phyloP scores from a whole-genome alignment of 2,113 vertebrate species.

The Drymodes brunneopygia region DNA sequence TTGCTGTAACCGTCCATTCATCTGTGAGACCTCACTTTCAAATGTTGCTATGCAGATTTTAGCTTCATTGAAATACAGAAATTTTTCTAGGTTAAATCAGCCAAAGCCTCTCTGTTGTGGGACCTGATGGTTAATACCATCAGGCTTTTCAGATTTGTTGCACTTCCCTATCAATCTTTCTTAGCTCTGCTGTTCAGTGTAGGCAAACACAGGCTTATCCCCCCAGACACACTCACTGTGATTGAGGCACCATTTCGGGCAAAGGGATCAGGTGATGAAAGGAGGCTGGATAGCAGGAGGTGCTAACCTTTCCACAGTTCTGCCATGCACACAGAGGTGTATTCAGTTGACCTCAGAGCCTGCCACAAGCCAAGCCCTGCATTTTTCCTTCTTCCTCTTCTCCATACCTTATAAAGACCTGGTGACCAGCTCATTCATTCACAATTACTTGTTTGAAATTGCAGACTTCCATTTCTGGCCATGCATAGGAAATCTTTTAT shows the following conservation, averaged over 20 bases:
- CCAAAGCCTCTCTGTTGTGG: neutral
- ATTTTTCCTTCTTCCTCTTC: neutral
- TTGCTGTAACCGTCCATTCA: neutral
- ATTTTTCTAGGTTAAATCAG: neutral
- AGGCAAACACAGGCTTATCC: neutral
- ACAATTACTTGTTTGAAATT: neutral
- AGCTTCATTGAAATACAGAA: neutral
- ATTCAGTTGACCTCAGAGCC: fast-evolving
- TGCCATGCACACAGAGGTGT: neutral
- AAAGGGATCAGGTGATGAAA: neutral
- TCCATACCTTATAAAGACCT: neutral
- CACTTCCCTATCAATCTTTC: neutral
- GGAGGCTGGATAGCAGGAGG: neutral
- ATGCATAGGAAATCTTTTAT: neutral
- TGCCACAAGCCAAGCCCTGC: neutral
- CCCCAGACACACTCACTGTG: neutral
- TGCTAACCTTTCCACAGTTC: neutral
- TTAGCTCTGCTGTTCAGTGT: neutral
- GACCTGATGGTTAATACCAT: neutral
- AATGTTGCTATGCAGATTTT: neutral
- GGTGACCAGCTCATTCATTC: neutral
- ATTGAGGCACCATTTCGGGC: neutral
- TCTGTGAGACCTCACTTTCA: neutral
- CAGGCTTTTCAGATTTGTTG: neutral
- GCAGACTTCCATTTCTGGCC: neutral